phyloP scores from a whole-genome alignment of 1,140 invertebrate species.

The Drosophila miranda region DNA sequence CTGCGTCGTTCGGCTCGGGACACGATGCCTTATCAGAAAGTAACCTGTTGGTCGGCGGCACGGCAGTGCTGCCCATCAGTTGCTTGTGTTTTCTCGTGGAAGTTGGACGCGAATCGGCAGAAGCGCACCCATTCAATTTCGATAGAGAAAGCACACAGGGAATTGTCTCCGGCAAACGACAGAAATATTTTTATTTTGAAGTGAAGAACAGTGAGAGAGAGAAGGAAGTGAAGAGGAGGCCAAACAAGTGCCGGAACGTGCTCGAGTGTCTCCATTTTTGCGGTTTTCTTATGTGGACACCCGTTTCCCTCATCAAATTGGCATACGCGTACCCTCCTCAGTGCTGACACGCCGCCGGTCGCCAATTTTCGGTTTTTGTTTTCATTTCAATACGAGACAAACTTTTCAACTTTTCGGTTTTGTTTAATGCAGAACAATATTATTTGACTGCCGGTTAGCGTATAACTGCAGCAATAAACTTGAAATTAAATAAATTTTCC shows the following conservation, averaged over 20 bases:
- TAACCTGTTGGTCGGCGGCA: constrained; percentile 69
- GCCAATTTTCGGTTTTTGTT: constrained; percentile 59
- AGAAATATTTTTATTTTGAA: constrained; percentile 28
- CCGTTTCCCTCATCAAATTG: constrained; percentile 15
- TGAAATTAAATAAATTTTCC: constrained; percentile 65
- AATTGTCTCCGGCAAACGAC: constrained; percentile 20
- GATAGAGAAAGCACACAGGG: constrained; percentile 16
- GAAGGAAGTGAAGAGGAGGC: constrained; percentile 27
- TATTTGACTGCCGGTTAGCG: constrained; percentile 51
- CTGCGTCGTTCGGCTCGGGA: constrained; percentile 6
- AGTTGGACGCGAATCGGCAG: constrained; percentile 65
- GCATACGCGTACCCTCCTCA: constrained; percentile 23
- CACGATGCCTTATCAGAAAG: constrained; percentile 67
- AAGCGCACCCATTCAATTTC: constrained; percentile 3
- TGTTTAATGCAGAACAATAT: constrained; percentile 17
- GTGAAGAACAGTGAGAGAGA: constrained; percentile 32
- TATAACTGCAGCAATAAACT: constrained; percentile 55
- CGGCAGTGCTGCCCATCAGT: constrained; percentile 51
- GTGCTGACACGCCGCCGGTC: constrained; percentile 40
- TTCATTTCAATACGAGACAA: constrained; percentile 30
- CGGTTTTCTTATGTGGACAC: constrained; percentile 30
- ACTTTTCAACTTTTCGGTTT: constrained; percentile 22
- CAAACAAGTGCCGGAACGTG: constrained; percentile 69
- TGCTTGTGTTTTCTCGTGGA: constrained; percentile 72
- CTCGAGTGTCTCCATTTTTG: constrained; percentile 60